phyloP scores from a whole-genome alignment of 2,888 invertebrate genomes.

The Chalcis sispes region DNA sequence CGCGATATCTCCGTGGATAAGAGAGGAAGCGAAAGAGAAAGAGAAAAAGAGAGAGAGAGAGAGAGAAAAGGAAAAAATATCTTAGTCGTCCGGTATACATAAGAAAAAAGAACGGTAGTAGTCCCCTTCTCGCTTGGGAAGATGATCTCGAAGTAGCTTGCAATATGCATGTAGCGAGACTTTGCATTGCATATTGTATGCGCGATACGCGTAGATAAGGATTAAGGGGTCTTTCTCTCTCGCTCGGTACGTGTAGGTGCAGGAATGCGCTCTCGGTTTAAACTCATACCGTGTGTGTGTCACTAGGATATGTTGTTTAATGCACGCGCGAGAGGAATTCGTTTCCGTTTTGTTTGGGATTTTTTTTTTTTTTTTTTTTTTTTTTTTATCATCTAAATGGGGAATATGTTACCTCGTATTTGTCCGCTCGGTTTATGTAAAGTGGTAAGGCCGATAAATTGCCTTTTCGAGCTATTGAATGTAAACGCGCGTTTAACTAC shows the following conservation, averaged over 20 bases:
- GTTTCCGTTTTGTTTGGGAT: constrained; percentile 13
- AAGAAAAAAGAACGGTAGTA: constrained; percentile 13
- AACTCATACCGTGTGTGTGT: background rate
- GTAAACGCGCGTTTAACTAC: constrained; percentile 1
- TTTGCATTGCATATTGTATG: constrained; percentile 67
- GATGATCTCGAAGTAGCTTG: constrained; percentile 29
- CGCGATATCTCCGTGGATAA: constrained; percentile 42
- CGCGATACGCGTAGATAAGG: constrained; percentile 72
- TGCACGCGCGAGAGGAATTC: constrained; percentile 13
- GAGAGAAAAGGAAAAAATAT: too few species aligned
- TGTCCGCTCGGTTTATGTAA: constrained; percentile 10
- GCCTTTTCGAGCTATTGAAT: constrained; percentile 23
- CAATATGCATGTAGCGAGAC: constrained; percentile 67
- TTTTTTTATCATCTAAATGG: too few species aligned
- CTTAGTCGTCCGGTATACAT: background rate
- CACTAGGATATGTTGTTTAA: constrained; percentile 28
- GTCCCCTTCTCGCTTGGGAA: constrained; percentile 8
- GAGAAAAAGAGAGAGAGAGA: constrained; percentile 9
- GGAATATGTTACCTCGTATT: too few species aligned
- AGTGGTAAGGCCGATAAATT: constrained; percentile 26
- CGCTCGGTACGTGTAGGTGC: constrained; percentile 1
- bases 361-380: background rate
- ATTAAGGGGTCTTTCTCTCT: constrained; percentile 64
- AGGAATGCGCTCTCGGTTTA: background rate
- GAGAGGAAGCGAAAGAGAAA: background rate